phyloP scores from a whole-genome alignment of 2,797 vertebrate genomes.

The Selene dorsalis region DNA sequence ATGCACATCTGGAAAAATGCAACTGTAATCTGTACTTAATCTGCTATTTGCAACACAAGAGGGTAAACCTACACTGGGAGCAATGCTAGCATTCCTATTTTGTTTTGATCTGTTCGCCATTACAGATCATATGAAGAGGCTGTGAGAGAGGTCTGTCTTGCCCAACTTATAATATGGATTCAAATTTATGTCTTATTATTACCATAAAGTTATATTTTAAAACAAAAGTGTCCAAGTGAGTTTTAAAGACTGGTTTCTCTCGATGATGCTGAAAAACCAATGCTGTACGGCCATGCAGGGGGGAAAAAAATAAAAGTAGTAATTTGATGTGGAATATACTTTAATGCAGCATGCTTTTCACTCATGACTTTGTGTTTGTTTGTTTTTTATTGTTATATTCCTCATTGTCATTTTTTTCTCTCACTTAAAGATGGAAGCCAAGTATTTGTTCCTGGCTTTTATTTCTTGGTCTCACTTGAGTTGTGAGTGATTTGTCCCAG shows the following conservation, averaged over 20 bases:
- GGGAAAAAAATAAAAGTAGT: conserved; percentile 12
- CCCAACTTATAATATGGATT: not conserved
- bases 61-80: not conserved
- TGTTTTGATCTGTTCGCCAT: conserved; percentile 7
- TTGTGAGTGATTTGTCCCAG: conserved; percentile 57
- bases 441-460: conserved; percentile 55
- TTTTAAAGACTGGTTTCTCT: too few relatives aligned
- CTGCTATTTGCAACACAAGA: not conserved
- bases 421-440: conserved; percentile 41
- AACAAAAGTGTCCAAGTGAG: too few relatives aligned
- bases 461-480: conserved; percentile 28
- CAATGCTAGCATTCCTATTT: conserved; percentile 13
- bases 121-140: not conserved
- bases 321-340: conserved; percentile 25
- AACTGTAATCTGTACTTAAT: conserved; percentile 12
- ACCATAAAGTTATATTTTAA: too few relatives aligned
- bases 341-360: conserved; percentile 33
- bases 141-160: not conserved
- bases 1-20: conserved; percentile 33
- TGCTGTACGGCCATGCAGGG: too few relatives aligned
- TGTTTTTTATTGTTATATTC: conserved; percentile 27
- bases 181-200: not conserved
- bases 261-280: too few relatives aligned
- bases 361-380: conserved; percentile 7
- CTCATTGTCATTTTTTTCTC: conserved; percentile 38